phyloP scores from a whole-genome alignment of 2,113 vertebrate species.

The Clarias gariepinus region DNA sequence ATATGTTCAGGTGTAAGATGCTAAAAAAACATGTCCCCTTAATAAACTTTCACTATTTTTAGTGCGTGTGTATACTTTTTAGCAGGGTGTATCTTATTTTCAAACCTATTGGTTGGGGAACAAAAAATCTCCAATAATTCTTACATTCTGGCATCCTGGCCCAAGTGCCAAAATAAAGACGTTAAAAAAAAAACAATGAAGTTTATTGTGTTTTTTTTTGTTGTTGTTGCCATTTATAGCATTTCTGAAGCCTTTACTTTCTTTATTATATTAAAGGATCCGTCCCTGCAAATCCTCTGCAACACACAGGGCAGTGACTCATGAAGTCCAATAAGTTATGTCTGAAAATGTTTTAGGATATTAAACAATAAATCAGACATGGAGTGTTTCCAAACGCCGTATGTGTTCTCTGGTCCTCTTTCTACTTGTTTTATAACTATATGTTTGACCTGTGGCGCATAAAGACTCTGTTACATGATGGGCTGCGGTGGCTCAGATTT shows the following conservation, averaged over 20 bases:
- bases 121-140: neutral
- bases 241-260: neutral
- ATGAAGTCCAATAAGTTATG: neutral
- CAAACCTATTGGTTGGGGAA: too few species aligned
- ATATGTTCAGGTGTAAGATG: neutral
- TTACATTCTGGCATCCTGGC: neutral
- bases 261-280: neutral
- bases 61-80: neutral
- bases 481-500: too few species aligned
- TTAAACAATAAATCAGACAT: constrained; percentile 5
- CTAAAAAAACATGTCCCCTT: neutral
- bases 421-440: neutral
- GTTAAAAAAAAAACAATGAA: neutral
- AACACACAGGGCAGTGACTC: neutral
- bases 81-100: neutral
- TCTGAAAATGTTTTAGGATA: neutral
- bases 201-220: neutral
- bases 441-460: neutral
- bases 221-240: neutral
- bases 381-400: neutral
- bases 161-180: neutral
- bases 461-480: neutral
- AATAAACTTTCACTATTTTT: neutral
- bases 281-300: neutral
- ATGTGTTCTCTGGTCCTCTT: neutral